Conservation (phyloP, 2,113 vertebrate genomes). For the Amazona vittata region DNA sequence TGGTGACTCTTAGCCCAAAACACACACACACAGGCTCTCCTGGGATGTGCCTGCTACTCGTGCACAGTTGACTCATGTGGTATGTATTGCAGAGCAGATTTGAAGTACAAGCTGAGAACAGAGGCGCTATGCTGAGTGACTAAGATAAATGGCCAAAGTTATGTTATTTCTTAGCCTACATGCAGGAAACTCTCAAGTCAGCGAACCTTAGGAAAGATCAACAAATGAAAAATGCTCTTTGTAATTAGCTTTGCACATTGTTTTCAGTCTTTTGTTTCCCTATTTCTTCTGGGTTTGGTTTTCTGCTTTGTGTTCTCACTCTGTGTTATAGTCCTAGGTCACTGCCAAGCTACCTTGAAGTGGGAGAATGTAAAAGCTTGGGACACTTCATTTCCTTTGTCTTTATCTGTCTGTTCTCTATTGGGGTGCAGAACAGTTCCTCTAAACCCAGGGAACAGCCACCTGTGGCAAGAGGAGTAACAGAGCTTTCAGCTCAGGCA, state of each 20-base stretch:
- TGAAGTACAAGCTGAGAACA: conserved; percentile 27
- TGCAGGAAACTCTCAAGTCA: conserved; percentile 49
- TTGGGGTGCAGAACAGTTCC: background rate
- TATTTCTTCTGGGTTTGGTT: background rate
- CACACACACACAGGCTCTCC: background rate
- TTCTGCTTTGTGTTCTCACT: background rate
- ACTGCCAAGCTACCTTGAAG: background rate
- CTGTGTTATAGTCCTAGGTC: background rate
- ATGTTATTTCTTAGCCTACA: conserved; percentile 46
- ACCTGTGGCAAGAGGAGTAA: background rate
- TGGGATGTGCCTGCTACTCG: background rate
- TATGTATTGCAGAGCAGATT: background rate
- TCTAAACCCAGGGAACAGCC: background rate
- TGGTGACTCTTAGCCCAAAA: conserved; percentile 26
- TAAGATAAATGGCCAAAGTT: conserved; percentile 43
- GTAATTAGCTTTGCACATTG: background rate
- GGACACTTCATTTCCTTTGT: background rate
- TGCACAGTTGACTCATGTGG: background rate
- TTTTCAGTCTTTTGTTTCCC: background rate
- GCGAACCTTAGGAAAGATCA: conserved; percentile 46
- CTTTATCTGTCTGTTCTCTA: background rate
- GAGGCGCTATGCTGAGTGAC: conserved; percentile 35
- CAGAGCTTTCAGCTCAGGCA: background rate
- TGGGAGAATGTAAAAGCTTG: background rate
- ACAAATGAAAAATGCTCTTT: conserved; percentile 18